These are phyloP conservation scores for Acanthosoma haemorrhoidale DNA, from an alignment of 2,888 invertebrate genomes.

Conservation along the genomic window DNA sequence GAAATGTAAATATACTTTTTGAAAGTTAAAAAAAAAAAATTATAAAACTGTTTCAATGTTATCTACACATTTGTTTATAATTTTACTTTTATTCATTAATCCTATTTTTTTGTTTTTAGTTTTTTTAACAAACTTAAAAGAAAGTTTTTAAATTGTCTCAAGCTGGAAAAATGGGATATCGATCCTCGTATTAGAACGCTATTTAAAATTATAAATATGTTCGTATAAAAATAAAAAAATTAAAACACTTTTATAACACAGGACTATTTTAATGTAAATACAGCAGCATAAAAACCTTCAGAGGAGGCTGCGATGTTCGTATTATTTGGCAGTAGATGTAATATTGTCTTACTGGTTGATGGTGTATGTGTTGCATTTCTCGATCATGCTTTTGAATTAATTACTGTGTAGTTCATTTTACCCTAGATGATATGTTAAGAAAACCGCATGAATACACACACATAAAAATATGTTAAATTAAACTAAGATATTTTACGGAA, in stretches of 20 bases:
- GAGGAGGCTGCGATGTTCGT: constrained; percentile 36
- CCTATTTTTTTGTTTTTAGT: not conserved
- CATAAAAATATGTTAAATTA: not conserved
- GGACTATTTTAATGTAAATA: constrained; percentile 16
- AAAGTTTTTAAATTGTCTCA: no score
- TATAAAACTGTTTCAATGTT: not conserved
- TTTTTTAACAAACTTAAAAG: no score
- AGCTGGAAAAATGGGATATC: no score
- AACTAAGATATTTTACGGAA: not conserved
- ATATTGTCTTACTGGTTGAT: constrained; percentile 28
- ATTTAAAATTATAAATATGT: not conserved
- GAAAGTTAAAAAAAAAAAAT: not conserved
- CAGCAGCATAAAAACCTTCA: constrained; percentile 14
- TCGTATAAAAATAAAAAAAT: constrained; percentile 3
- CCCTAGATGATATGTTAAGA: not conserved
- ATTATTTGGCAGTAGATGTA: constrained; percentile 25
- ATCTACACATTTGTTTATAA: not conserved
- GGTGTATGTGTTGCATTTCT: constrained; percentile 34
- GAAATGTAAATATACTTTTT: no score
- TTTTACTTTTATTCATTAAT: not conserved
- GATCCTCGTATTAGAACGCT: no score
- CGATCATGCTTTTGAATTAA: constrained; percentile 24
- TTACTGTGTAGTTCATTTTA: constrained; percentile 27
- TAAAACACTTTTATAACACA: no score
- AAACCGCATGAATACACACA: constrained; percentile 30